Evolutionary conservation across 2,113 vertebrate genomes (phyloP).

Genomic region (Empidonax alnorum): DNA sequence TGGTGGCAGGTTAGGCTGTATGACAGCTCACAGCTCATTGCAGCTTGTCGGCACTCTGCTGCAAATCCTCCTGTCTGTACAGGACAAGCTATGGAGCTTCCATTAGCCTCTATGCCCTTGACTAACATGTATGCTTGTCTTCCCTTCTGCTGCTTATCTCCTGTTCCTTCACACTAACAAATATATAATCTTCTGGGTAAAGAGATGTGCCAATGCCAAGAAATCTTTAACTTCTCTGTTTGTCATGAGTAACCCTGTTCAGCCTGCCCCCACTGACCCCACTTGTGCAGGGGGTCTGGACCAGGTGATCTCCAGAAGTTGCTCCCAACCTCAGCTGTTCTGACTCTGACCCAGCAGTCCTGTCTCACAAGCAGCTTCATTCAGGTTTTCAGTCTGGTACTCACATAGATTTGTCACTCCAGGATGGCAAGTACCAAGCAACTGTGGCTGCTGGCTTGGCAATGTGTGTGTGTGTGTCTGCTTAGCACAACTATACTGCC

Average conservation of each 20-base stretch:
- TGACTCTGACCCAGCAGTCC: not conserved
- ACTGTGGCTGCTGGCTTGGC: not conserved
- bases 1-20: not conserved
- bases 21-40: not conserved
- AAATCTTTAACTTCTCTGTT: not conserved
- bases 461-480: not conserved
- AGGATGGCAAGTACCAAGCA: not conserved
- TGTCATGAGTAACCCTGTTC: not conserved
- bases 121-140: not conserved
- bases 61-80: not conserved
- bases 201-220: not conserved
- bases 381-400: not conserved
- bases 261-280: not conserved
- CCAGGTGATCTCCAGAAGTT: not conserved
- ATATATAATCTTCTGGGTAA: not conserved
- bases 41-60: not conserved
- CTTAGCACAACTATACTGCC: not conserved
- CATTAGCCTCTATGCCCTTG: not conserved
- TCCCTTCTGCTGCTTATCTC: not conserved
- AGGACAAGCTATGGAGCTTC: not conserved
- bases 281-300: not conserved
- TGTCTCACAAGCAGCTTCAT: not conserved
- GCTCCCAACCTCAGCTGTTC: not conserved
- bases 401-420: not conserved
- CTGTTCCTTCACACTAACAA: not conserved